These are phyloP conservation scores for Lacanobia wlatinum DNA, from an alignment of 2,888 invertebrate genomes.

Conservation along the genomic window DNA sequence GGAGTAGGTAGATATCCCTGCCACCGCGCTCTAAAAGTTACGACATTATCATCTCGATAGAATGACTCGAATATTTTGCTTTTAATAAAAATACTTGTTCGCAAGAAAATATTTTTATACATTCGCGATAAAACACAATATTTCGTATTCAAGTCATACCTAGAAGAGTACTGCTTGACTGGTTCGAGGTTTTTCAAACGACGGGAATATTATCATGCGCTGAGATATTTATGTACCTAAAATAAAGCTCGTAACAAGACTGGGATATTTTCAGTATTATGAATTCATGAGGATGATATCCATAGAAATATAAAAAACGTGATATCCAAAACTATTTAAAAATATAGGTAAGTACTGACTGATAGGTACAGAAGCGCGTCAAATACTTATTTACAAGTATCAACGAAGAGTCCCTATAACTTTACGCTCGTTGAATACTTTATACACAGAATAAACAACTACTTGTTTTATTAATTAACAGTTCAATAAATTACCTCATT, in stretches of 20 bases:
- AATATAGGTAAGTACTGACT: too few species aligned
- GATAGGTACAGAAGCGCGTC: too few species aligned
- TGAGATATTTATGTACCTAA: background rate
- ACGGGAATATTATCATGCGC: background rate
- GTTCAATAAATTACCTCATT: constrained; percentile 36
- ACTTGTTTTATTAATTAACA: background rate
- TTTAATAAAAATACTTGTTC: constrained; percentile 12
- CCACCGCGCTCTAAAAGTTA: constrained; percentile 17
- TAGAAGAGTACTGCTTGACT: background rate
- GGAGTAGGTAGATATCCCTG: background rate
- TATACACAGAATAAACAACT: too few species aligned
- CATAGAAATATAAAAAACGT: too few species aligned
- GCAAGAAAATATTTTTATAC: background rate
- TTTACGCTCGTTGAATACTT: too few species aligned
- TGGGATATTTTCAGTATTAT: background rate
- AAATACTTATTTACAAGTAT: too few species aligned
- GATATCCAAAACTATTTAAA: too few species aligned
- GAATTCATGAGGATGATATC: too few species aligned
- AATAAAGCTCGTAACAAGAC: too few species aligned
- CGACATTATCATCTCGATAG: constrained; percentile 45
- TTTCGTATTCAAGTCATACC: constrained; percentile 15
- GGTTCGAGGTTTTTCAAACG: constrained; percentile 4
- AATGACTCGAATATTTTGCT: constrained; percentile 35
- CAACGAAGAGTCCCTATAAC: too few species aligned
- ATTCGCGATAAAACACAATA: background rate